Percentiles rank a stretch among this genome's conserved stretches.
Conservation (phyloP, 2,113 vertebrate species). For the Gallinago undulata region DNA sequence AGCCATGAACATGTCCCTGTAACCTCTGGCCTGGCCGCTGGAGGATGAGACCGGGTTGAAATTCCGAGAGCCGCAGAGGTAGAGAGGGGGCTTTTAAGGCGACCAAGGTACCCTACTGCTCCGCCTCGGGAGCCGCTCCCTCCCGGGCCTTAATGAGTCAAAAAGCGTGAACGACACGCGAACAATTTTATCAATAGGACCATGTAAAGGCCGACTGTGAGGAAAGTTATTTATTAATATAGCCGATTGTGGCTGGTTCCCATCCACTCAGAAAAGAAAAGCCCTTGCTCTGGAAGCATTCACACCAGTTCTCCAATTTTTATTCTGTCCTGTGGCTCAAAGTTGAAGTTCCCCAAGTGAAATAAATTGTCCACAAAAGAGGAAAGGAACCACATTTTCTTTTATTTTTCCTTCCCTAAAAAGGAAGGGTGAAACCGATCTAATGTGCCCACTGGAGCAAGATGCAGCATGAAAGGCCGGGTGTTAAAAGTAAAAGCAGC, state of each 20-base stretch:
- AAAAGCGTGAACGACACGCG: slow-evolving; percentile 97
- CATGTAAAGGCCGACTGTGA: slow-evolving; percentile 89
- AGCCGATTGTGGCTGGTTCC: slow-evolving; percentile 90
- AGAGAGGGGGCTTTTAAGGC: slow-evolving; percentile 66
- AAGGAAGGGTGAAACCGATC: slow-evolving; percentile 87
- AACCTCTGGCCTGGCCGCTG: slow-evolving; percentile 87
- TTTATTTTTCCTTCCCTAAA: slow-evolving; percentile 84
- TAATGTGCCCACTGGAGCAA: slow-evolving; percentile 89
- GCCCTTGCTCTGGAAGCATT: slow-evolving; percentile 80
- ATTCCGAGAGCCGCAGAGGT: slow-evolving; percentile 69
- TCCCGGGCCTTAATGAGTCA: slow-evolving; percentile 81
- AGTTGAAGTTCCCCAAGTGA: slow-evolving; percentile 86
- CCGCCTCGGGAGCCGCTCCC: slow-evolving; percentile 73
- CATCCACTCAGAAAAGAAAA: slow-evolving; percentile 84
- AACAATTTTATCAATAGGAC: slow-evolving; percentile 93
- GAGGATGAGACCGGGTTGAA: slow-evolving; percentile 75
- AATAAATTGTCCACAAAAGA: slow-evolving; percentile 87
- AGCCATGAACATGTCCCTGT: slow-evolving; percentile 85
- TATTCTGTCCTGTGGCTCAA: slow-evolving; percentile 86
- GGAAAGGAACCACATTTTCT: slow-evolving; percentile 87
- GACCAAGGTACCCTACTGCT: slow-evolving; percentile 77
- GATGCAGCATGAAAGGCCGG: slow-evolving; percentile 84
- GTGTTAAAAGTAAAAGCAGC: slow-evolving; percentile 90
- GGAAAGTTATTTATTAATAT: slow-evolving; percentile 97
- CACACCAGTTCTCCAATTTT: slow-evolving; percentile 85